These are phyloP conservation scores for Sebastes vulpes DNA, from an alignment of 2,797 vertebrate species.

Conservation along the genomic window DNA sequence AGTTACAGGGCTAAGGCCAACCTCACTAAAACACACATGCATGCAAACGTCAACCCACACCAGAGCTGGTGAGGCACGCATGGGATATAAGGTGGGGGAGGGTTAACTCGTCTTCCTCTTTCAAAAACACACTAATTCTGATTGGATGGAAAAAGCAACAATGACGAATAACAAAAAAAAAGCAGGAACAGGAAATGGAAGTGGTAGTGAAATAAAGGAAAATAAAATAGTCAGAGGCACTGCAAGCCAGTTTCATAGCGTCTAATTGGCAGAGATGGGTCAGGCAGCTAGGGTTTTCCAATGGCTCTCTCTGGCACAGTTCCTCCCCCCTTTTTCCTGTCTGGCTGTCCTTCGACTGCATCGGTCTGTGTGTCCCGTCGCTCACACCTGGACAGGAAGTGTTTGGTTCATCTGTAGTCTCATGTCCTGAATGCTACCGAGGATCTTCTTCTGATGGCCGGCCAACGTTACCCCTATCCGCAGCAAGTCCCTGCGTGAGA, in stretches of 20 bases:
- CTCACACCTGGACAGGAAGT: conserved; percentile 97
- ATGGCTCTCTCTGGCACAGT: conserved; percentile 83
- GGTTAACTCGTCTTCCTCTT: conserved; percentile 52
- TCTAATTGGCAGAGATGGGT: conserved; percentile 87
- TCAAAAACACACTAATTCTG: conserved; percentile 78
- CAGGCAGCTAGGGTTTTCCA: conserved; percentile 87
- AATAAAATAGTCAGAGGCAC: conserved; percentile 88
- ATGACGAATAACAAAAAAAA: conserved; percentile 58
- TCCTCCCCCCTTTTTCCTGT: conserved; percentile 73
- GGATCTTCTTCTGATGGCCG: conserved; percentile 98
- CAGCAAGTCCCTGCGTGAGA: conserved; percentile 91
- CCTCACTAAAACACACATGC: conserved; percentile 78
- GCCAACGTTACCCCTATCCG: conserved; percentile 98
- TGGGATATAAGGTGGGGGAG: conserved; percentile 48
- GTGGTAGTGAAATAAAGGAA: conserved; percentile 65
- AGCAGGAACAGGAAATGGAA: conserved; percentile 65
- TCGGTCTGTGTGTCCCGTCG: conserved; percentile 52
- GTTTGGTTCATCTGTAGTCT: conserved; percentile 99
- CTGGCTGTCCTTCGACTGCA: conserved; percentile 73
- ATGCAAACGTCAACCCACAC: conserved; percentile 80
- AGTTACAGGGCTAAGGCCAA: conserved; percentile 66
- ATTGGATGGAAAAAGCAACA: conserved; percentile 67
- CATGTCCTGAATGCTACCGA: conserved; percentile 99
- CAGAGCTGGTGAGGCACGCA: conserved; percentile 72
- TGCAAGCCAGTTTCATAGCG: conserved; percentile 86